Evolutionary conservation across 2,888 invertebrate genomes (phyloP), one percentile per base, ranked within the genome.

Genomic region (Xestoiulus laeticollis): DNA sequence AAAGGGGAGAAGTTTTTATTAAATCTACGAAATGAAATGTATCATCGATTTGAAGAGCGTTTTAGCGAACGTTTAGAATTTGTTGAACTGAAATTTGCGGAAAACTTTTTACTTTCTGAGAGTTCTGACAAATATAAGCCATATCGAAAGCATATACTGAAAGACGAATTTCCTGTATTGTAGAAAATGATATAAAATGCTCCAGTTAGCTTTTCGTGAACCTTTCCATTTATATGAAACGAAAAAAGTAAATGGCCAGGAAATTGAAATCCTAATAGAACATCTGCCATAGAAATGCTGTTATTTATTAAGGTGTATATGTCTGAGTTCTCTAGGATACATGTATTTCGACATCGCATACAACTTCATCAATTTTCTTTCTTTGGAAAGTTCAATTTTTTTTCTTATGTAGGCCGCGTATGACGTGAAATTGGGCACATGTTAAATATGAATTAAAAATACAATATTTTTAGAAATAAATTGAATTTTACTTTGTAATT

Each of bases 171-270:
- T 78, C 78, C 78, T 78, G 78, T 22, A 78, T 78, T 78, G 78
- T 78, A 14, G 14, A 30, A 78, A 78, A 30, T 78, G 30, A 30
- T 22, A 78, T 78, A 78, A 78, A 78, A 78, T 78, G 78, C 78
- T 78, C 30, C 30, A 78, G 78, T 78, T 78, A 30, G 78, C 30
- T 78, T 78, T 78, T 78, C 78, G 1, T 30, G 30, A 78, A 78
- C 78, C 30, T 78, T 78, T 78, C 78, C 78, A 30, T 78, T 78
- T 78, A 26, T 78, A 30, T 30, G 78, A 78, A 78, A 30, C 78
- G 78, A 78, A 78, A 59, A 68, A 78, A 78, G 78, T 78, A 78
- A 78, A 78, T 78, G 78, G 78, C 78, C 78, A 78, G 78, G 78
- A 78, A 78, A 78, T 78, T 78, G 78, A 78, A 78, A 78, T 78